Evolutionary conservation across 2,888 invertebrate genomes (phyloP).

Genomic region (Dynastes tityus): DNA sequence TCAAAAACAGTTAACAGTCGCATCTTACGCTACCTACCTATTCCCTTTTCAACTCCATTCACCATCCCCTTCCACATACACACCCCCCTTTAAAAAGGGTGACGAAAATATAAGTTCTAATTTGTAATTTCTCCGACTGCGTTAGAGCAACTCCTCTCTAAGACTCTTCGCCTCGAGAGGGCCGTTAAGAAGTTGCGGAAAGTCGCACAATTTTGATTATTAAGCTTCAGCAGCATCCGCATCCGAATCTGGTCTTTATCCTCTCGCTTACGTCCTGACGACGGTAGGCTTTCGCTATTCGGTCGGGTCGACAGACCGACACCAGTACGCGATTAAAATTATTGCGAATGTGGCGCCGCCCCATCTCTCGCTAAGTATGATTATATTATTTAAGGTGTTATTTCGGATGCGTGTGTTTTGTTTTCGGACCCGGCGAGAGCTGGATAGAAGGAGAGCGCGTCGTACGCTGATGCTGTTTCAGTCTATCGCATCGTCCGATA

Average conservation of each 20-base stretch:
- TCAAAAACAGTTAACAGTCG: background rate
- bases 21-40: background rate
- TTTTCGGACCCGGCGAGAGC: background rate
- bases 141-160: slow-evolving; percentile 59
- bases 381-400: slow-evolving; percentile 68
- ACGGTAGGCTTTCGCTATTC: background rate
- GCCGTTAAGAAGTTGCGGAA: slow-evolving; percentile 68
- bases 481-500: slow-evolving; percentile 4
- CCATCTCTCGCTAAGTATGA: slow-evolving; percentile 65
- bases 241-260: slow-evolving; percentile 38
- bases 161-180: slow-evolving; percentile 61
- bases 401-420: slow-evolving; percentile 40
- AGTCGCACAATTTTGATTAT: slow-evolving; percentile 68
- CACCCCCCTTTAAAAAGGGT: slow-evolving; percentile 57
- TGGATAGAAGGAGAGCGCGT: background rate
- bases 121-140: slow-evolving; percentile 62
- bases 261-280: slow-evolving; percentile 50
- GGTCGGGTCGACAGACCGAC: background rate
- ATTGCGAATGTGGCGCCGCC: slow-evolving; percentile 61
- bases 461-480: background rate
- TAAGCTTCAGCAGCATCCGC: slow-evolving; percentile 60
- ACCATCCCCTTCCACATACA: slow-evolving; percentile 5
- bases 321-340: slow-evolving; percentile 67
- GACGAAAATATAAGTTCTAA: slow-evolving; percentile 69
- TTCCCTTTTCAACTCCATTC: background rate